Percentiles rank a stretch among this genome's conserved stretches.
Conservation (phyloP, 37 sponge, comb jelly and placozoan species). For the Cliona cf. orientalis region DNA sequence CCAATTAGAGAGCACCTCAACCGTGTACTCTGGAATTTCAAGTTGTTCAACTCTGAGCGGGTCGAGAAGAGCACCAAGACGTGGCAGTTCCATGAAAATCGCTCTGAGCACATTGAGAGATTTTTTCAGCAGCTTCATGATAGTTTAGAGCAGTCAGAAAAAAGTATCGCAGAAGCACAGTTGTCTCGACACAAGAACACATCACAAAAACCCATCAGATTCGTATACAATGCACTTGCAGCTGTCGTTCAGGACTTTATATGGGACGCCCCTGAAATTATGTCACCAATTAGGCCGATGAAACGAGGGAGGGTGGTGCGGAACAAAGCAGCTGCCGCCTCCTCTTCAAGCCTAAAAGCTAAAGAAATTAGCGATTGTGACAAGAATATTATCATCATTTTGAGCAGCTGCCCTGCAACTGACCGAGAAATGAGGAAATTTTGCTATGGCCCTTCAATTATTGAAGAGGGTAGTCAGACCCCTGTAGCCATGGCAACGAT, state of each 20-base stretch:
- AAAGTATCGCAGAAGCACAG: neutral
- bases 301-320: neutral
- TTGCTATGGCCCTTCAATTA: conserved; percentile 15
- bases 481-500: neutral
- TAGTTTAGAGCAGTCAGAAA: neutral
- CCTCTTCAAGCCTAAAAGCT: neutral
- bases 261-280: conserved; percentile 72
- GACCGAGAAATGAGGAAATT: conserved; percentile 14
- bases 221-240: conserved; percentile 39
- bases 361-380: neutral
- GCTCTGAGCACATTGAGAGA: conserved; percentile 28
- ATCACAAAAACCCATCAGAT: neutral
- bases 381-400: conserved; percentile 35
- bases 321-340: neutral
- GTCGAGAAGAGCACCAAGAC: neutral
- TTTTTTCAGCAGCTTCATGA: conserved; percentile 1
- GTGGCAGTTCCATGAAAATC: conserved; percentile 27
- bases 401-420: conserved; percentile 30
- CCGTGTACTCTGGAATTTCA: conserved; percentile 47
- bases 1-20: conserved; percentile 32
- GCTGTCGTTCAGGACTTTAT: conserved; percentile 47
- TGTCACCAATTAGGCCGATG: conserved; percentile 29
- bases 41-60: conserved; percentile 18
- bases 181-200: neutral
- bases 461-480: neutral